Conservation (phyloP, 2,888 invertebrate genomes). For the Cotesia congregata region DNA sequence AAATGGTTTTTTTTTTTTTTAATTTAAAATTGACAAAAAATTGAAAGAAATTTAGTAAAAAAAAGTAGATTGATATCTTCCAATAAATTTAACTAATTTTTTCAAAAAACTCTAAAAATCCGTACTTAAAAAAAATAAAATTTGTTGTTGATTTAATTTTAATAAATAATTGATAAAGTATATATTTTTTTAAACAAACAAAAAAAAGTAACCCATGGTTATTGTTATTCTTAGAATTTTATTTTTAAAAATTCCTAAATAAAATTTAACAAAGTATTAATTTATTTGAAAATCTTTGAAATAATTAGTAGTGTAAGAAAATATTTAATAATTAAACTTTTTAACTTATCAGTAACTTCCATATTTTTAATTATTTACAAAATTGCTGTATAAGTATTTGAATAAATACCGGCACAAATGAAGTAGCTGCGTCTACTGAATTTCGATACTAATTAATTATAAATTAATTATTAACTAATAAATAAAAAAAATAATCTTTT, state of each 20-base stretch:
- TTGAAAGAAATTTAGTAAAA: no score
- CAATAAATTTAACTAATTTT: neutral
- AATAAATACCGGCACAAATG: no score
- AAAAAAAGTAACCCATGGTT: conserved; percentile 2
- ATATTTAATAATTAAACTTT: neutral
- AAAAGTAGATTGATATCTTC: neutral
- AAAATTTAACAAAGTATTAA: neutral
- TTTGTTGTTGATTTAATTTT: neutral
- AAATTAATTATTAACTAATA: neutral
- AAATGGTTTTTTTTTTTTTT: no score
- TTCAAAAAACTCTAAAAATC: neutral
- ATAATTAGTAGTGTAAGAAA: neutral
- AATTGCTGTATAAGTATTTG: neutral
- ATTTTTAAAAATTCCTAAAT: conserved; percentile 23
- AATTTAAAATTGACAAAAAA: no score
- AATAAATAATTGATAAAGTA: conserved; percentile 22
- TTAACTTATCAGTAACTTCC: neutral
- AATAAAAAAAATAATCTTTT: neutral
- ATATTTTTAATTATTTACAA: conserved; percentile 2
- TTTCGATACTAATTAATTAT: neutral
- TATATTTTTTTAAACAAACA: conserved; percentile 32
- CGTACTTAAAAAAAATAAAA: neutral
- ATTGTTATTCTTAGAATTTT: conserved; percentile 16
- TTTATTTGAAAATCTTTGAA: neutral
- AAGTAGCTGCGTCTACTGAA: no score